Conservation (phyloP, 1,140 invertebrate species). For the Drosophila sturtevanti region DNA sequence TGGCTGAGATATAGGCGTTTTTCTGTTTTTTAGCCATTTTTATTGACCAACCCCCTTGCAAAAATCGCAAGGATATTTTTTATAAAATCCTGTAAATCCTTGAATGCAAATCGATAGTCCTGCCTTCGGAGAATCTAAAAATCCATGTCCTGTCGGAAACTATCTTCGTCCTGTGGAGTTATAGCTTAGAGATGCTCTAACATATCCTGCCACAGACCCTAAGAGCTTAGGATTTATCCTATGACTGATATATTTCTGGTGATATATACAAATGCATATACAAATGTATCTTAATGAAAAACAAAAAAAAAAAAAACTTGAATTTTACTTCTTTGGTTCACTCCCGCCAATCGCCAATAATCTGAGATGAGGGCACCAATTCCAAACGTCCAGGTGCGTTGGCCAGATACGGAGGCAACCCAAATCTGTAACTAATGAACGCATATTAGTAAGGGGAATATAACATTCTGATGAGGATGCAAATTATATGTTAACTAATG, state of each 20-base stretch:
- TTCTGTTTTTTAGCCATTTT: too few relatives aligned
- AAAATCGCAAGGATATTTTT: too few relatives aligned
- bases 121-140: too few relatives aligned
- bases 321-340: constrained; percentile 15
- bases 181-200: too few relatives aligned
- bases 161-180: too few relatives aligned
- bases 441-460: neutral
- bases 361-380: constrained; percentile 73
- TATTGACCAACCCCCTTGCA: too few relatives aligned
- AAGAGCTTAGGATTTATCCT: neutral
- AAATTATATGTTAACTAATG: neutral
- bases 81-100: too few relatives aligned
- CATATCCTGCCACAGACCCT: too few relatives aligned
- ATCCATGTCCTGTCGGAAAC: too few relatives aligned
- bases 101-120: too few relatives aligned
- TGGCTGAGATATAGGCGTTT: too few relatives aligned
- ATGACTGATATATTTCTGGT: neutral
- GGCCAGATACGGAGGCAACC: constrained; percentile 50
- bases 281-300: neutral
- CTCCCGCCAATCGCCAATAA: constrained; percentile 72
- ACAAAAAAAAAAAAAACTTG: neutral
- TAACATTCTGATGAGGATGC: neutral
- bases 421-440: constrained; percentile 23
- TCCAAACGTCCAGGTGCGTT: constrained; percentile 62
- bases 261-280: neutral